Evolutionary conservation across 1,140 invertebrate species (phyloP).

Genomic region (Bombus superbus): DNA sequence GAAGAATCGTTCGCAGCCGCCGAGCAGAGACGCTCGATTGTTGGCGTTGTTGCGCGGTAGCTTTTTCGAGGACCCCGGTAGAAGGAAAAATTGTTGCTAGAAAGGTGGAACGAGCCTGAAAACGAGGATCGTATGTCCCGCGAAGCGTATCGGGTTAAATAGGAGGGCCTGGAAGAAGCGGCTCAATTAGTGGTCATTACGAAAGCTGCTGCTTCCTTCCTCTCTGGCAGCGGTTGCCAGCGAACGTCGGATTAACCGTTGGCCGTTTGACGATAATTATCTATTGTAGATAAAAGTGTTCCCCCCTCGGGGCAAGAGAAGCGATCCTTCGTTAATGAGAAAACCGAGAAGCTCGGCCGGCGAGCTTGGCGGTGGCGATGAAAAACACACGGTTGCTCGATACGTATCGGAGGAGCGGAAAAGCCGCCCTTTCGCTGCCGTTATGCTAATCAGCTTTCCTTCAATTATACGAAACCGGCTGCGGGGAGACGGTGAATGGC

Average conservation of each 20-base stretch:
- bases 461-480: conserved; percentile 54
- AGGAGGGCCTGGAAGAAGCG: conserved; percentile 62
- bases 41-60: too few species aligned
- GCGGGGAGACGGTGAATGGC: conserved; percentile 5
- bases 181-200: conserved; percentile 72
- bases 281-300: conserved; percentile 59
- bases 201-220: conserved; percentile 60
- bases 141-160: conserved; percentile 55
- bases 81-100: too few species aligned
- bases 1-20: too few species aligned
- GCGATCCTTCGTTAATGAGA: conserved; percentile 61
- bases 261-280: conserved; percentile 61
- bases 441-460: conserved; percentile 60
- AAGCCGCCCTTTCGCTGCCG: conserved; percentile 20
- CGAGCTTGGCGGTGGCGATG: conserved; percentile 28
- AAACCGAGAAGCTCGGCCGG: conserved; percentile 39
- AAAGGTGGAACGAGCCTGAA: not conserved
- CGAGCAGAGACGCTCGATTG: too few species aligned
- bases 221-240: conserved; percentile 40
- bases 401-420: conserved; percentile 7
- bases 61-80: too few species aligned
- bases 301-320: not conserved
- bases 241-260: conserved; percentile 52
- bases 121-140: conserved; percentile 54
- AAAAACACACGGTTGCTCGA: conserved; percentile 45